Evolutionary conservation across 2,797 vertebrate genomes (phyloP).

Genomic region (Tokudaia tokunoshimensis): DNA sequence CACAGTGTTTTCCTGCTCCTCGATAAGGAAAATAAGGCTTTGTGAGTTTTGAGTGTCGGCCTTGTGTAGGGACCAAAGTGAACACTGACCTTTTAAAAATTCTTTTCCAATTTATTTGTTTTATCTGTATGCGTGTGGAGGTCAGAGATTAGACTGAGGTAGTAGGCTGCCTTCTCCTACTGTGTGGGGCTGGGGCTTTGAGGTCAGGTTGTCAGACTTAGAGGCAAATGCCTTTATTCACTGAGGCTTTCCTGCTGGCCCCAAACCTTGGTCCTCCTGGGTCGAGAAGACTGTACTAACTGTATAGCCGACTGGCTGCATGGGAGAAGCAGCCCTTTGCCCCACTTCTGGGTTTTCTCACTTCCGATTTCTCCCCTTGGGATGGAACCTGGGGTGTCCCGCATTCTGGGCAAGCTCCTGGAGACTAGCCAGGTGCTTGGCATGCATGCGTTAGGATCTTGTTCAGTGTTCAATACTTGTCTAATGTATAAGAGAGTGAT

Average conservation of each 20-base stretch:
- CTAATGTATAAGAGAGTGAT: neutral
- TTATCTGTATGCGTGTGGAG: neutral
- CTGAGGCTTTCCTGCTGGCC: neutral
- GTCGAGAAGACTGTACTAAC: neutral
- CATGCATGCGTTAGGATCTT: too few species aligned
- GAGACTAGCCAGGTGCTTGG: neutral
- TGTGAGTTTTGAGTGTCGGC: neutral
- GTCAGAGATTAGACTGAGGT: neutral
- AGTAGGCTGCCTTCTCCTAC: neutral
- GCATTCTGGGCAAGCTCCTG: fast-evolving
- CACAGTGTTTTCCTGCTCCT: neutral
- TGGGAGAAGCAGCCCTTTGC: neutral
- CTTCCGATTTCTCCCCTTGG: too few species aligned
- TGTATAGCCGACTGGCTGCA: neutral
- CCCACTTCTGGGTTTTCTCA: neutral
- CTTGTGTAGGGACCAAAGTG: neutral
- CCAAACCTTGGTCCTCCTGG: neutral
- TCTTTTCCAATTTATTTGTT: neutral
- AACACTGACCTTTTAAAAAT: neutral
- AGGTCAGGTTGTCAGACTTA: neutral
- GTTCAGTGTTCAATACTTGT: neutral
- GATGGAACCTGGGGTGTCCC: neutral
- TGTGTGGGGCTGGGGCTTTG: neutral
- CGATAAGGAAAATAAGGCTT: neutral
- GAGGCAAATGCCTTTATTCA: neutral